A percentile compares a stretch with the other conserved stretches of the same genome.
Evolutionary conservation across 2,888 invertebrate genomes (phyloP).

Genomic region (Eupsilia transversa): DNA sequence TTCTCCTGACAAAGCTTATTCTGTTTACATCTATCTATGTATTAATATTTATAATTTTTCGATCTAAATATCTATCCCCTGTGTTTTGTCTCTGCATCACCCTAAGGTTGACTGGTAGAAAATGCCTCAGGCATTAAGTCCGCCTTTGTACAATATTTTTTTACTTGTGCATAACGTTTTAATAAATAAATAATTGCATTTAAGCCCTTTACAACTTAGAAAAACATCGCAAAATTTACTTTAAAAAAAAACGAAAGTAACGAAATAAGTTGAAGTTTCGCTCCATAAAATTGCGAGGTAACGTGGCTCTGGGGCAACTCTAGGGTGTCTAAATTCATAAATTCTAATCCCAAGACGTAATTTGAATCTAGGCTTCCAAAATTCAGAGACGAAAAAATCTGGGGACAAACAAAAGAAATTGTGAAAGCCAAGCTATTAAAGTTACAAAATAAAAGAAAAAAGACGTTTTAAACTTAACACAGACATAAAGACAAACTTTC

Average conservation of each 20-base stretch:
- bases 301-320: slow-evolving; percentile 6
- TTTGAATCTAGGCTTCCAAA: slow-evolving; percentile 13
- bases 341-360: slow-evolving; percentile 22
- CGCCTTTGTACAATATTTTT: too few relatives aligned
- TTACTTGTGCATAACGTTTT: too few relatives aligned
- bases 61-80: too few relatives aligned
- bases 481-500: slow-evolving; percentile 44
- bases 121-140: too few relatives aligned
- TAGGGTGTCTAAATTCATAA: slow-evolving; percentile 31
- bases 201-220: neutral
- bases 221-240: slow-evolving; percentile 1
- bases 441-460: slow-evolving; percentile 26
- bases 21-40: too few relatives aligned
- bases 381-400: slow-evolving; percentile 10
- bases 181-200: neutral
- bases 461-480: slow-evolving; percentile 10
- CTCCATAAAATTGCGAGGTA: slow-evolving; percentile 31
- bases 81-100: too few relatives aligned
- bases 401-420: slow-evolving; percentile 23
- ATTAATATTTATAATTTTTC: too few relatives aligned
- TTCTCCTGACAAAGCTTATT: too few relatives aligned
- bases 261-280: slow-evolving; percentile 6
- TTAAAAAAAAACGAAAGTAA: slow-evolving; percentile 17
- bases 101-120: too few relatives aligned
- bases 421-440: slow-evolving; percentile 20